Evolutionary conservation across 2,888 invertebrate genomes (phyloP).

Genomic region (Rhingia campestris): DNA sequence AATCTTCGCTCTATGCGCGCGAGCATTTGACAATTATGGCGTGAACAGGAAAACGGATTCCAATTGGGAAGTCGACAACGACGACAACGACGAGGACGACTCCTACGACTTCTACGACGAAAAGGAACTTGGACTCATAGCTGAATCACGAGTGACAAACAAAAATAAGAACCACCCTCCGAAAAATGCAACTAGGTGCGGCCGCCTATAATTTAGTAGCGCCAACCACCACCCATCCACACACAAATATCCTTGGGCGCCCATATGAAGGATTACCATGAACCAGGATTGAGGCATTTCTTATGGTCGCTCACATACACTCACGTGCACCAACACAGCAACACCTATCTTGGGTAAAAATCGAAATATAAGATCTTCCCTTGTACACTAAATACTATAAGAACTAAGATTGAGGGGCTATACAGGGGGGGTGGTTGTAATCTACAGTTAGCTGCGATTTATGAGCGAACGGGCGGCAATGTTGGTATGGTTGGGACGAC

Average conservation of each 20-base stretch:
- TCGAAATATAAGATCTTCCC: constrained; percentile 72
- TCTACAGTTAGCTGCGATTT: constrained; percentile 73
- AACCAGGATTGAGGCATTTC: constrained; percentile 72
- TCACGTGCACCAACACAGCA: constrained; percentile 36
- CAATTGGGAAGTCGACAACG: constrained; percentile 58
- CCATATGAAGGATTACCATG: constrained; percentile 68
- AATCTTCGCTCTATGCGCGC: constrained; percentile 69
- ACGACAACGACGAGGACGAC: constrained; percentile 20
- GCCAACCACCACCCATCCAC: neutral
- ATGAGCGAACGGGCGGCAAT: constrained; percentile 62
- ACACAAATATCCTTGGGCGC: constrained; percentile 37
- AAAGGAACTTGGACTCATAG: constrained; percentile 46
- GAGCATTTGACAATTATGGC: constrained; percentile 74
- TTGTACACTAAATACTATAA: constrained; percentile 71
- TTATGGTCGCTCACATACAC: constrained; percentile 56
- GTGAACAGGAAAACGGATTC: constrained; percentile 74
- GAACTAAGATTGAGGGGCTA: constrained; percentile 45
- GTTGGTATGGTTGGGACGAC: constrained; percentile 53
- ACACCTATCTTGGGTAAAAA: constrained; percentile 71
- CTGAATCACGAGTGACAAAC: constrained; percentile 61
- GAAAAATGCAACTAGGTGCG: constrained; percentile 56
- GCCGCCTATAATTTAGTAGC: constrained; percentile 65
- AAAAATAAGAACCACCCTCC: constrained; percentile 60
- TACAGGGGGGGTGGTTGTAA: constrained; percentile 74
- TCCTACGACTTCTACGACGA: neutral